Percentiles rank a stretch among this genome's conserved stretches.
These are phyloP conservation scores for Zaprionus kolodkinae DNA, from an alignment of 1,140 invertebrate genomes.

Conservation along the genomic window DNA sequence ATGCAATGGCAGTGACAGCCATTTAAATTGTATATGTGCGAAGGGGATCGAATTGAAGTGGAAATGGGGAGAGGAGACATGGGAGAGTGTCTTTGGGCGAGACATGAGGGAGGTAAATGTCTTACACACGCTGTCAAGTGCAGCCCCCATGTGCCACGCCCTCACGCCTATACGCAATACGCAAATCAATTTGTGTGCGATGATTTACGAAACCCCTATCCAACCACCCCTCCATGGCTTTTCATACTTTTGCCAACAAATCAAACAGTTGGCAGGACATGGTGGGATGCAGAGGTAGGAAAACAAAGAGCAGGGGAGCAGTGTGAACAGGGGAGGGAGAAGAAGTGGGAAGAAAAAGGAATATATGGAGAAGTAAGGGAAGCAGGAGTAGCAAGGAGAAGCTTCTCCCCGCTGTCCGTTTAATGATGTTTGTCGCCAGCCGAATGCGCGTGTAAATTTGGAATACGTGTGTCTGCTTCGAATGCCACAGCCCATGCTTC, in stretches of 20 bases:
- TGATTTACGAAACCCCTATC: slow-evolving; percentile 8
- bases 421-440: slow-evolving; percentile 64
- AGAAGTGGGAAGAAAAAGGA: too few species aligned
- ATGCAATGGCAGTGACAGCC: slow-evolving; percentile 63
- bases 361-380: background rate
- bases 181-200: slow-evolving; percentile 60
- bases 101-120: background rate
- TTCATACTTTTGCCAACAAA: slow-evolving; percentile 34
- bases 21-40: slow-evolving; percentile 44
- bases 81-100: slow-evolving; percentile 41
- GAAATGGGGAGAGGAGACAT: background rate
- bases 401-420: slow-evolving; percentile 17
- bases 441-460: slow-evolving; percentile 62
- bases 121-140: slow-evolving; percentile 52
- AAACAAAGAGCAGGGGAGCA: too few species aligned
- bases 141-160: slow-evolving; percentile 30
- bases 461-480: slow-evolving; percentile 49
- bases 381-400: too few species aligned
- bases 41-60: background rate
- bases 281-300: background rate
- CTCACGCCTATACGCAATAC: slow-evolving; percentile 29
- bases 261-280: slow-evolving; percentile 35
- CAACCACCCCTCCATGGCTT: background rate
- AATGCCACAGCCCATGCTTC: background rate
- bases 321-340: background rate